Base-by-base conservation (phyloP, 2,888 invertebrate species). In the Neoscelio sp. region DNA sequence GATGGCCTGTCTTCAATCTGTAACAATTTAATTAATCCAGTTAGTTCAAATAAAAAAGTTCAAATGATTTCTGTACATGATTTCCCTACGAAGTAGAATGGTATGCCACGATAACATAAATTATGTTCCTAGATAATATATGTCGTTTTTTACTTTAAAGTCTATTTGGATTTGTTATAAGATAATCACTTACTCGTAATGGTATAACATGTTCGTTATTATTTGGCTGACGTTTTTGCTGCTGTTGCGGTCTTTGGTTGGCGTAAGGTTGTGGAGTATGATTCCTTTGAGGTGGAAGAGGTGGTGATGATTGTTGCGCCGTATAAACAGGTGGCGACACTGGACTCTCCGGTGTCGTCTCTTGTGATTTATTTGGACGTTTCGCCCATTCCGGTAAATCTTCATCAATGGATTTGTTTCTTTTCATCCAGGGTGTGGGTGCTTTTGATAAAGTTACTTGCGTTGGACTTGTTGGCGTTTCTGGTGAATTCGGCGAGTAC, bases 401-500 rank as follows among this genome's bases (percentile, higher is more conserved):
- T 44, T 92, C 92, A 52, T 92, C 91, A 75, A 89, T 91, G 0
- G 84, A 89, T 42, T 88, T 90, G n/a, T 79, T 85, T 60, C 87
- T 87, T 40, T 89, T 89, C 48, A 91, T 87, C 94, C 94, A 94
- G 0, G 94, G 93, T 38, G 92, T 93, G 0, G 93, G 93, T 0
- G 93, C 92, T 85, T 93, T 93, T 64, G 92, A 91, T 44, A 93
- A 84, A 12, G 91, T 91, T 62, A 92, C 90, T 65, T 85, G 90
- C n/a, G 87, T 86, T 56, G 89, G 87, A 1, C 89, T 86, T 12
- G 86, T 83, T 0, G 90, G 89, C 7, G 87, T 86, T n/a, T 87
- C 86, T 0, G 88, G 87, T 2, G 86, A 83, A n/a, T 82, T 84
- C 18, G 86, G 82, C 3, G 78, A 67, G 7, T 84, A 68, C 0